Base-by-base conservation (phyloP, 2,888 invertebrate genomes). In the Cantharis rufa region DNA sequence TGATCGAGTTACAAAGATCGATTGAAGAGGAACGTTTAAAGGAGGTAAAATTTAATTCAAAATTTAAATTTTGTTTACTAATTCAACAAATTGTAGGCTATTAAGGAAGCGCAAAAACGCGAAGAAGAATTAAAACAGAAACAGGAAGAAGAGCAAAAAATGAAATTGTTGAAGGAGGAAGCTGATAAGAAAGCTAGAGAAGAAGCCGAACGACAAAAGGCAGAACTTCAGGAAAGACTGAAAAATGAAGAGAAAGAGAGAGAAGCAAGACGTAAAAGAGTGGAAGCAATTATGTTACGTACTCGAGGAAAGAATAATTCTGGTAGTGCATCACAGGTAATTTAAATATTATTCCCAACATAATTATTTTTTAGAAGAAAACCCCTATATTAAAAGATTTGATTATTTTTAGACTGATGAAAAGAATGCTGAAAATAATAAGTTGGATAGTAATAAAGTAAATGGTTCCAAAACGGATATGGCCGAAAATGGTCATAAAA, bases 241-340 rank as follows among this genome's bases (percentile, higher is more conserved):
- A 93, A 93, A 85, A 93, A 93, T 82, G 98, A 98, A 87, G 98
- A 98, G 88, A 94, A 94, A 85, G 98, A 98, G 87, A 90, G 98
- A 76, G 92, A 95, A 84, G 95, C 94, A 77, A 90, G 98, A 84
- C 94, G 96, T 84, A 97, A 96, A 88, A 91, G 97, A 76, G 96
- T 97, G 21, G 96, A 96, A 88, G 96, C 96, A 74, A 97, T 97
- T 84, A 97, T 97, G 97, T 92, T 93, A 72, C 90, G 97, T 84
- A 97, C 97, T n/a, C 90, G 96, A 81, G 91, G 91, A 70, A 88
- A 87, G 80, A 84, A 82, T 78, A 83, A 80, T 75, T 62, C 74
- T 70, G 64, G 72, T 72, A 15, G 77, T 74, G 73, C 81, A 68
- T 80, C 82, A 70, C 82, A 84, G 81, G 84, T 84, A 80, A 76